Evolutionary conservation across 2,888 invertebrate species (phyloP), one percentile per base, ranked within the genome.

Genomic region (Tetragonula carbonaria): DNA sequence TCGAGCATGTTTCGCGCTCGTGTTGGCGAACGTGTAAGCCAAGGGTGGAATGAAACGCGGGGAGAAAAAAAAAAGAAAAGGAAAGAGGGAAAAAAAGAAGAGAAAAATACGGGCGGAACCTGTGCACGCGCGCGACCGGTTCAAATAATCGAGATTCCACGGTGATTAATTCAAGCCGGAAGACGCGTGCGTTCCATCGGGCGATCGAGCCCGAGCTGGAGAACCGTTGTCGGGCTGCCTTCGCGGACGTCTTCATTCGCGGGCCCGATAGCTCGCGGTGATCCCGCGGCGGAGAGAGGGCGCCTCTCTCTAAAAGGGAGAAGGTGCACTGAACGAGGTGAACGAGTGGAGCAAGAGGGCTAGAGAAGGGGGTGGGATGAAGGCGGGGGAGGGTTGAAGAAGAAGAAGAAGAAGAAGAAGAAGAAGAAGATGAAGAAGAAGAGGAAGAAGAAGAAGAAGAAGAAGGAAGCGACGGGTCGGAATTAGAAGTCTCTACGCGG

Each of bases 401-500:
- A 14, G 28, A 28, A 23, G 28, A 28, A 28, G 28, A 28, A 33
- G 63, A 18, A 28, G 33, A 63, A 28, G 63, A 16, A 4, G 62
- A 16, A 14, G 28, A 28, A 23, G 28, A 28, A 28, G 28, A 28
- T 23, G 23, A 23, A 23, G 23, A 23, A 23, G 28, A 28, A 28
- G 63, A 16, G 2, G 59, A 16, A 14, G 28, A 16, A 23, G 28
- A 28, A 63, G 63, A 28, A 33, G 63, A 18, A 28, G 33, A 63
- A 28, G 63, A 18, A 53, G 5, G 53, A 73, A 55, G 55, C 66
- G 66, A 18, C 66, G 68, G 63, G 75, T 70, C 63, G 88, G 81
- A 88, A 88, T 91, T 89, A 86, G 86, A 90, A 88, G 81, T 84
- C 82, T 74, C 70, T 88, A 89, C 87, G 87, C 87, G 89, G 89